Conservation (phyloP, 2,113 vertebrate species). For the Nothocercus julius region DNA sequence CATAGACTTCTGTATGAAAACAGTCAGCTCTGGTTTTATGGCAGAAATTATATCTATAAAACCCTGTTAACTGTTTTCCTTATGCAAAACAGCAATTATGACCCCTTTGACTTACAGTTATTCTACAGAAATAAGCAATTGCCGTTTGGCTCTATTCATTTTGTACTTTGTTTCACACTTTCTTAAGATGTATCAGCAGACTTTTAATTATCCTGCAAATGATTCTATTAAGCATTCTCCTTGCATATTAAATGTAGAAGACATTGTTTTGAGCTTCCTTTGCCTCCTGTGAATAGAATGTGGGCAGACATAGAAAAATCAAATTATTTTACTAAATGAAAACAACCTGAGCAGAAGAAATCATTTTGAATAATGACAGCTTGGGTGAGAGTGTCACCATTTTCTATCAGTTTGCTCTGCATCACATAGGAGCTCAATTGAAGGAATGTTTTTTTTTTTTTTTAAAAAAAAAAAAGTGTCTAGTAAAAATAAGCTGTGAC, state of each 20-base stretch:
- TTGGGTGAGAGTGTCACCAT: conserved; percentile 73
- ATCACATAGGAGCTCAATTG: conserved; percentile 68
- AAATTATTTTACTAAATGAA: conserved; percentile 77
- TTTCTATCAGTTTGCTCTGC: conserved; percentile 71
- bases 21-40: conserved; percentile 49
- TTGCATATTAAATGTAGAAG: conserved; percentile 77
- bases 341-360: conserved; percentile 75
- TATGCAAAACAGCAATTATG: conserved; percentile 68
- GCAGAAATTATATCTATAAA: conserved; percentile 47
- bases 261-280: conserved; percentile 74
- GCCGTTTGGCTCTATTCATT: conserved; percentile 61
- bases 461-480: background rate
- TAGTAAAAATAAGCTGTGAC: conserved; percentile 77
- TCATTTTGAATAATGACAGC: conserved; percentile 73
- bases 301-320: conserved; percentile 76
- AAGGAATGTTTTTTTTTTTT: conserved; percentile 59
- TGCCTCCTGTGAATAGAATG: conserved; percentile 68
- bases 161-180: conserved; percentile 74
- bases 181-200: conserved; percentile 70
- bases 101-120: conserved; percentile 76
- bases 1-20: conserved; percentile 47
- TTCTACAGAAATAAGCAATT: conserved; percentile 71
- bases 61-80: conserved; percentile 67
- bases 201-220: conserved; percentile 78
- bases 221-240: conserved; percentile 73